Evolutionary conservation across 2,888 invertebrate species (phyloP).

Genomic region (Polymixis flavicincta): DNA sequence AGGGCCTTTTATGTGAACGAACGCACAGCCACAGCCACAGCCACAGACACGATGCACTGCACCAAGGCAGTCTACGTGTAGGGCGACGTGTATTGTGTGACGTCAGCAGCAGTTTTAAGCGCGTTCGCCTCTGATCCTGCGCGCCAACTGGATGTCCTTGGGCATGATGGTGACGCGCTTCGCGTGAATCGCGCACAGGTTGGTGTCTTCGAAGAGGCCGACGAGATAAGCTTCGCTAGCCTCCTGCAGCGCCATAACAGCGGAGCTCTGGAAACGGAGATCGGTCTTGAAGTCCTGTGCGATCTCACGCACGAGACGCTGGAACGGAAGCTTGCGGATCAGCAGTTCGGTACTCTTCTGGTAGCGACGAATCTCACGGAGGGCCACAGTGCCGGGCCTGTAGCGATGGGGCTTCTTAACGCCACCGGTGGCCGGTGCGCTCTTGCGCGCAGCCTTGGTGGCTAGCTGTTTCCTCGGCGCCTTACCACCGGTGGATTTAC

Average conservation of each 20-base stretch:
- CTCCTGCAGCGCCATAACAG: too few relatives aligned
- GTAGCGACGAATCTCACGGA: conserved; percentile 97
- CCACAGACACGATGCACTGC: too few relatives aligned
- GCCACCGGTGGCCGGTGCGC: conserved; percentile 95
- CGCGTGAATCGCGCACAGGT: conserved; percentile 95
- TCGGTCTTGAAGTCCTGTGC: too few relatives aligned
- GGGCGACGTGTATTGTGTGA: too few relatives aligned
- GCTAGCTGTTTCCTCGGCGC: conserved; percentile 96
- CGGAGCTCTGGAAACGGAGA: too few relatives aligned
- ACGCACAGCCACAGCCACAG: too few relatives aligned
- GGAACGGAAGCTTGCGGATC: conserved; percentile 97
- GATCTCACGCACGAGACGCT: too few relatives aligned
- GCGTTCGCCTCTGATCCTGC: conserved; percentile 98
- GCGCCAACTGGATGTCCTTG: conserved; percentile 98
- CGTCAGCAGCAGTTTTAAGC: conserved; percentile 91
- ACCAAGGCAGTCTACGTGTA: too few relatives aligned
- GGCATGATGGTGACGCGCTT: conserved; percentile 99
- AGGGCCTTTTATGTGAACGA: too few relatives aligned
- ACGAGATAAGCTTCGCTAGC: too few relatives aligned
- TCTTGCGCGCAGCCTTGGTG: conserved; percentile 96
- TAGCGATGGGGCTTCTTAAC: conserved; percentile 96
- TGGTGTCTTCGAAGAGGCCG: too few relatives aligned
- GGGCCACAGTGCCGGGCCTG: conserved; percentile 97
- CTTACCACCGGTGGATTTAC: conserved; percentile 97
- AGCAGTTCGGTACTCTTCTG: conserved; percentile 97